Evolutionary conservation across 2,113 vertebrate genomes (phyloP).

Genomic region (Paraplagusia blochii): DNA sequence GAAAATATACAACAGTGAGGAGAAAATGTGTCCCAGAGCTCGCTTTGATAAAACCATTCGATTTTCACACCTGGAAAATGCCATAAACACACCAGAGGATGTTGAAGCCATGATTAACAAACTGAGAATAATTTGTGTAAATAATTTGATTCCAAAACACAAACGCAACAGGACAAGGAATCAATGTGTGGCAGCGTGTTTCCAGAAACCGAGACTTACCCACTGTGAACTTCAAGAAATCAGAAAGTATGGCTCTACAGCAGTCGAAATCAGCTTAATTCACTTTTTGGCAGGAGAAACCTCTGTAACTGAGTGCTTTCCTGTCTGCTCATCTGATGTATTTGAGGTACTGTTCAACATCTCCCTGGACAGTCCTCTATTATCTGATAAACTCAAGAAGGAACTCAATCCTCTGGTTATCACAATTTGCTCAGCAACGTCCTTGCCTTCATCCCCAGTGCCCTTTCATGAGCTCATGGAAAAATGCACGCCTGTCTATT

Average conservation of each 20-base stretch:
- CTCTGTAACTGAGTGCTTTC: conserved; percentile 57
- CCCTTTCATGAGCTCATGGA: conserved; percentile 45
- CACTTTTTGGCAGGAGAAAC: conserved; percentile 21
- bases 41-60: neutral
- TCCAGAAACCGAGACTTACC: neutral
- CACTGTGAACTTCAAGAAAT: neutral
- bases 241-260: neutral
- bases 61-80: neutral
- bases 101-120: neutral
- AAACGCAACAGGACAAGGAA: too few species aligned
- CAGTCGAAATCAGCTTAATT: neutral
- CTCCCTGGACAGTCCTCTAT: conserved; percentile 71
- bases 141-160: neutral
- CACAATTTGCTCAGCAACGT: conserved; percentile 73
- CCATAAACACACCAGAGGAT: neutral
- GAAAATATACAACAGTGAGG: neutral
- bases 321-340: conserved; percentile 49
- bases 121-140: neutral
- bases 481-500: conserved; percentile 79
- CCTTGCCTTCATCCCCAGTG: conserved; percentile 75
- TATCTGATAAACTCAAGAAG: conserved; percentile 78
- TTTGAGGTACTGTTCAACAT: conserved; percentile 74
- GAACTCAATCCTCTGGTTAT: conserved; percentile 84
- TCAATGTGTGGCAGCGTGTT: neutral
- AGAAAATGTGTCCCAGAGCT: neutral